Conservation (phyloP, 2,797 vertebrate genomes). For the Enteromius fasciolatus region DNA sequence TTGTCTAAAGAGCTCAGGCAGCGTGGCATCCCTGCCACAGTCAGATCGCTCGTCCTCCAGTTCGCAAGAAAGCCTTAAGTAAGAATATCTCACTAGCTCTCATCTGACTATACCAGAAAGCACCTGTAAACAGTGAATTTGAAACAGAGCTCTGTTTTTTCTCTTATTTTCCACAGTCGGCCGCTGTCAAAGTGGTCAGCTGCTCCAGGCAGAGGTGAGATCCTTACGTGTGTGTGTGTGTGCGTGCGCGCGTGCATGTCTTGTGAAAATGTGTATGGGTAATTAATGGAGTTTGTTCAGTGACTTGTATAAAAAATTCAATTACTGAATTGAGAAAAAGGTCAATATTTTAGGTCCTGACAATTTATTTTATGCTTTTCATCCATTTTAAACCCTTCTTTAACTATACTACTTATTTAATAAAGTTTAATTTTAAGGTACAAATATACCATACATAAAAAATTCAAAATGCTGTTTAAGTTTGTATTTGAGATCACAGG, state of each 20-base stretch:
- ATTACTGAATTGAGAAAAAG: not conserved
- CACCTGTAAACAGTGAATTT: not conserved
- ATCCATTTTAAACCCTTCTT: not conserved
- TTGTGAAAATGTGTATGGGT: not conserved
- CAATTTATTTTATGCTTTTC: not conserved
- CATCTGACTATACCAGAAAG: not conserved
- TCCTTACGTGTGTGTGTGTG: not conserved
- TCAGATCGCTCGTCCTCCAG: conserved; percentile 97
- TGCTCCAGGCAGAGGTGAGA: conserved; percentile 88
- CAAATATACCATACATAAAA: not conserved
- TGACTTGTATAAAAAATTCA: not conserved
- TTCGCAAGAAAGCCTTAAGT: conserved; percentile 98
- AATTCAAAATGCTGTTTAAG: not conserved
- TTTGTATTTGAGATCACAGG: not conserved
- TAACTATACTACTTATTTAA: not conserved
- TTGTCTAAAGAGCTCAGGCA: conserved; percentile 90
- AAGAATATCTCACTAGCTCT: conserved; percentile 62
- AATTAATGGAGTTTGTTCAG: not conserved
- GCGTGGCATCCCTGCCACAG: conserved; percentile 92
- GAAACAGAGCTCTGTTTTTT: not conserved
- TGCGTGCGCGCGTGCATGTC: conserved; percentile 33
- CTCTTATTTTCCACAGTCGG: conserved; percentile 74
- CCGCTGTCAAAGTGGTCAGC: conserved; percentile 92
- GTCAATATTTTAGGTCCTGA: not conserved
- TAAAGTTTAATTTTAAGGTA: not conserved